These are phyloP conservation scores for Bombus pyrosoma DNA, from an alignment of 1,140 invertebrate genomes.

Conservation along the genomic window DNA sequence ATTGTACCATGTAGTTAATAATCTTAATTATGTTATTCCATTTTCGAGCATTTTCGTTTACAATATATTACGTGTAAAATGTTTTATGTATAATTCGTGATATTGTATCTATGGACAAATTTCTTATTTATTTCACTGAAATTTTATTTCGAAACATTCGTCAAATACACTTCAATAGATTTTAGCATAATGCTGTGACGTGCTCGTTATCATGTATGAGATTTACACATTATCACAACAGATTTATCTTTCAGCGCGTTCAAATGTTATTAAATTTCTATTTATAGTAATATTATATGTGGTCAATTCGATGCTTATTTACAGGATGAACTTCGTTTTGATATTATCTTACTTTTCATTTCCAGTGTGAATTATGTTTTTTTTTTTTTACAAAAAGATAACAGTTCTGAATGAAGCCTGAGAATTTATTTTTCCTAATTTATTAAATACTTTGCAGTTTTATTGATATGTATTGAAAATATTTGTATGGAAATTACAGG, in stretches of 20 bases:
- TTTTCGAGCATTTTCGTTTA: no score
- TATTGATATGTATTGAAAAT: no score
- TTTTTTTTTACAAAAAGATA: neutral
- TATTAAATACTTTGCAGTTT: no score
- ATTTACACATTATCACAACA: no score
- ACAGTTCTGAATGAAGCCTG: no score
- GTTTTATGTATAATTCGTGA: no score
- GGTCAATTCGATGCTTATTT: neutral
- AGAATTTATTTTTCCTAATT: no score
- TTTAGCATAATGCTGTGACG: neutral
- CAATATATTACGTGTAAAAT: no score
- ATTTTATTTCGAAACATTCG: neutral
- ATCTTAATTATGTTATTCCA: no score
- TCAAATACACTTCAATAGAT: neutral
- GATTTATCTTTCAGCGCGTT: neutral
- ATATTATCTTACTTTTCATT: neutral
- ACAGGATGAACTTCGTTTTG: no score
- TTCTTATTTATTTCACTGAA: neutral
- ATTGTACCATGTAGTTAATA: no score
- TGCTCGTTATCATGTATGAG: neutral
- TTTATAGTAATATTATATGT: neutral
- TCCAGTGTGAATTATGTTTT: neutral
- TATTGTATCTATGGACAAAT: neutral
- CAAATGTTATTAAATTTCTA: neutral
- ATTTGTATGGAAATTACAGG: no score